Evolutionary conservation across 2,113 vertebrate species (phyloP), one percentile per base, ranked within the genome.

Genomic region (Phyllopteryx taeniolatus): DNA sequence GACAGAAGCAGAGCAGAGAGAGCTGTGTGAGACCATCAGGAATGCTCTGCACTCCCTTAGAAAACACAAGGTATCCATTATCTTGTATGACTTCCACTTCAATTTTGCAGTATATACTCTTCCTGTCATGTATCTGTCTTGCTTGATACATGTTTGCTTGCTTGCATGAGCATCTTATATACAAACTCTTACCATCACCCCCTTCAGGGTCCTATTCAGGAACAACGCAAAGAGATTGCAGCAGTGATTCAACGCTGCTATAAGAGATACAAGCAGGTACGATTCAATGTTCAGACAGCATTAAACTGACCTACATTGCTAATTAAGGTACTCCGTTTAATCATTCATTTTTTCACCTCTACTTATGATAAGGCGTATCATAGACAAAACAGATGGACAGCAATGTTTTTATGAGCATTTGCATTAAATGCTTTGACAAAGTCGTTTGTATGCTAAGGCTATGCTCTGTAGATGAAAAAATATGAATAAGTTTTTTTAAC

Each of bases 261-360:
- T 92, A 94, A 97, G 82, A 96, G 96, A 91, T 98, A 99, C 84
- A 99, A 96, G 86, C 96, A 98, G 97, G 97, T 99, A 93, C 79
- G 82, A 54, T 49, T 64, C 68, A 39, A 92, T 49, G 65, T 20
- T 8, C 20, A 65, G 19, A 20, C 8, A 14, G 63, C 20, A 22
- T 22, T 65, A 35, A 15, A 12, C 19, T 42, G 10, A 57, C 49
- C 7, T 4, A 33, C 19, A 59, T 10, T 15, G 20, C n/a, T 71
- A 31, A 70, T 22, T n/a, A 27, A 51, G 27, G 54, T 49, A 14
- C 12, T 61, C 19, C 4, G 35, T 63, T 63, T 19, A 39, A 35
- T 35, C 59, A 61, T 35, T 57, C 54, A 12, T 27, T 57, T 10
- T 17, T 57, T 57, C 20, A 10, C 54, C 54, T 1, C 19, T 27